phyloP scores from a whole-genome alignment of 1,140 invertebrate genomes.

The Adelges cooleyi region DNA sequence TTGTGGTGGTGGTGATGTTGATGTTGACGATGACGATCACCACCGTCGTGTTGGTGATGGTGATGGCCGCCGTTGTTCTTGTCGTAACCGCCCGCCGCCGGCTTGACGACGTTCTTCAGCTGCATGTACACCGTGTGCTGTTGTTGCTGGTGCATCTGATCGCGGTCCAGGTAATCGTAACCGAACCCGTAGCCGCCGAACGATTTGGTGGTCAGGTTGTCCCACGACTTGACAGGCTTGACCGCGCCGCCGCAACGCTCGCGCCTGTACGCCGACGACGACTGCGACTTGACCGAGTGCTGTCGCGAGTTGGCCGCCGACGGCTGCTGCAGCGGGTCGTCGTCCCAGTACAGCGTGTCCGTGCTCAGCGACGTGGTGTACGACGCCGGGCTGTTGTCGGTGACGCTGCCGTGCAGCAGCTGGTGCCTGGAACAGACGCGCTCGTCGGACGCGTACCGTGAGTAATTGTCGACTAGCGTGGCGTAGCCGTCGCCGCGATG shows the following conservation, averaged over 20 bases:
- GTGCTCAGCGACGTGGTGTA: conserved; percentile 72
- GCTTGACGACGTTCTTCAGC: conserved; percentile 10
- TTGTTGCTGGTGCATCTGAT: conserved; percentile 11
- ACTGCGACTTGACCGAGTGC: conserved; percentile 34
- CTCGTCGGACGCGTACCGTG: conserved; percentile 17
- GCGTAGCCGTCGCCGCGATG: not conserved
- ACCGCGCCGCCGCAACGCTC: conserved; percentile 42
- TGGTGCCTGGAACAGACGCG: not conserved
- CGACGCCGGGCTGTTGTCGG: conserved; percentile 55
- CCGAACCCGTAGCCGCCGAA: conserved; percentile 72
- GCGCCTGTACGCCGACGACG: conserved; percentile 25
- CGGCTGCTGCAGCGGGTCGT: conserved; percentile 1
- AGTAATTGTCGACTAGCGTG: not conserved
- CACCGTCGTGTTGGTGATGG: no score
- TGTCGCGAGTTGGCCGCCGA: conserved; percentile 25
- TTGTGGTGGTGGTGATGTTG: conserved; percentile 21
- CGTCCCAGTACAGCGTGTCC: conserved; percentile 70
- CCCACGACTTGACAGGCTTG: conserved; percentile 71
- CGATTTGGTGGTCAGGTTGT: conserved; percentile 69
- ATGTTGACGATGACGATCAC: not conserved
- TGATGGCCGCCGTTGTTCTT: not conserved
- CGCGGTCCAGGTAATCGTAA: conserved; percentile 49
- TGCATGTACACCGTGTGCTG: conserved; percentile 23
- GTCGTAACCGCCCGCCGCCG: no score
- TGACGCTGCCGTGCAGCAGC: conserved; percentile 6